These are phyloP conservation scores for Saccostrea echinata DNA, from an alignment of 1,140 invertebrate species.

Conservation along the genomic window DNA sequence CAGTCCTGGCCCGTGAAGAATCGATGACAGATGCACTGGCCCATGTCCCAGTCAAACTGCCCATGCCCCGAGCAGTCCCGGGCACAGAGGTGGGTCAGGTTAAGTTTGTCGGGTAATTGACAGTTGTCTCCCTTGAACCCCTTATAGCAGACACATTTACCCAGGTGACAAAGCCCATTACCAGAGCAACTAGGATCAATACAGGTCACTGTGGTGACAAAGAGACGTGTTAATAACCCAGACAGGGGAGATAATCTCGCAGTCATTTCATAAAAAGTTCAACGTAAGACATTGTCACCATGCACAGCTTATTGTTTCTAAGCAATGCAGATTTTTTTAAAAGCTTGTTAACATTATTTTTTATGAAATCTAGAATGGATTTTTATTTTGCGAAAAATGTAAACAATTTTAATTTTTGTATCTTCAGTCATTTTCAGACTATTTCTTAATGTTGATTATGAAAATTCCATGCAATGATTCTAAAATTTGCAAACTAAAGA, in stretches of 20 bases:
- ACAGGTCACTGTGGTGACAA: slow-evolving; percentile 74
- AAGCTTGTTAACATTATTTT: neutral
- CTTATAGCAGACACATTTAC: slow-evolving; percentile 97
- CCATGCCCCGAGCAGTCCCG: slow-evolving; percentile 97
- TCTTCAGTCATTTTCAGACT: neutral
- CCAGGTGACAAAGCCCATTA: slow-evolving; percentile 97
- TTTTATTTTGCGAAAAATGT: no score
- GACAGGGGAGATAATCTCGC: slow-evolving; percentile 9
- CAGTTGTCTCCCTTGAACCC: slow-evolving; percentile 97
- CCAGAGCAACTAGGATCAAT: slow-evolving; percentile 91
- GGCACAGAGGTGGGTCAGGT: slow-evolving; percentile 94
- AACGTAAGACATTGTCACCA: neutral
- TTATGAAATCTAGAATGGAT: no score
- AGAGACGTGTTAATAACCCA: slow-evolving; percentile 17
- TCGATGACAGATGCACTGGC: slow-evolving; percentile 93
- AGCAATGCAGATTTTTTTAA: neutral
- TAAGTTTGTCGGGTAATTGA: slow-evolving; percentile 93
- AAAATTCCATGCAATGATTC: slow-evolving; percentile 20
- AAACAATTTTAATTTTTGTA: no score
- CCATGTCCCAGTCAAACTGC: slow-evolving; percentile 94
- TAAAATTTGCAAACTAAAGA: neutral
- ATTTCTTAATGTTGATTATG: neutral
- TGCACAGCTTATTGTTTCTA: neutral
- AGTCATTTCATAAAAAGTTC: neutral
- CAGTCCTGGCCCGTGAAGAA: slow-evolving; percentile 97